phyloP scores from a whole-genome alignment of 1,140 invertebrate genomes.

The Harpegnathos saltator region DNA sequence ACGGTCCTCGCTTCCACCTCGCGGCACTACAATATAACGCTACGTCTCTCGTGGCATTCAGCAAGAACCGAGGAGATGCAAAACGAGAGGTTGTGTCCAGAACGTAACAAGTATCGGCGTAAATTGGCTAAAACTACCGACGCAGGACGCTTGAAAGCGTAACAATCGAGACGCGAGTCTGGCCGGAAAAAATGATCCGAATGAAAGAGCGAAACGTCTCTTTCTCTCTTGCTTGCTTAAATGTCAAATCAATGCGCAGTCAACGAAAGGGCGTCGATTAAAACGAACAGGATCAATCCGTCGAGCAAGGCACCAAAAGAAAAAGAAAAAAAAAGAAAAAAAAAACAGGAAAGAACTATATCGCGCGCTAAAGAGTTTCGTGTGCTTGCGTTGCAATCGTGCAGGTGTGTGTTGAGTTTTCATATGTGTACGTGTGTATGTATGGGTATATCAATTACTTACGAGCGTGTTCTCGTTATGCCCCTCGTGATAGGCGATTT shows the following conservation, averaged over 20 bases:
- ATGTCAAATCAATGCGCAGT: slow-evolving; percentile 9
- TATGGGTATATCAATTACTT: slow-evolving; percentile 4
- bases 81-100: background rate
- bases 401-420: background rate
- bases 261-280: background rate
- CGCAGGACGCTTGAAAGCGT: slow-evolving; percentile 37
- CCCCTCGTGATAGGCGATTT: slow-evolving; percentile 32
- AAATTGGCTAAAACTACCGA: background rate
- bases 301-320: background rate
- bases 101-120: slow-evolving; percentile 22
- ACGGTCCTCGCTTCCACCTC: background rate
- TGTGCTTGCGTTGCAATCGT: background rate
- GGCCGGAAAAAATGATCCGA: background rate
- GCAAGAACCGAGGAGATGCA: slow-evolving; percentile 21
- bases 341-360: too few species aligned
- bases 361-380: slow-evolving; percentile 1
- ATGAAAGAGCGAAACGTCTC: slow-evolving; percentile 11
- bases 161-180: background rate
- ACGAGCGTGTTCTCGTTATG: slow-evolving; percentile 21
- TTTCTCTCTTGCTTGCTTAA: background rate
- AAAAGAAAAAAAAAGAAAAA: too few species aligned
- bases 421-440: slow-evolving; percentile 10
- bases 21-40: slow-evolving; percentile 17
- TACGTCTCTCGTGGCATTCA: slow-evolving; percentile 1
- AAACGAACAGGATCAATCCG: background rate